These are phyloP conservation scores for Bungarus multicinctus DNA, from an alignment of 2,113 vertebrate species.

Conservation along the genomic window DNA sequence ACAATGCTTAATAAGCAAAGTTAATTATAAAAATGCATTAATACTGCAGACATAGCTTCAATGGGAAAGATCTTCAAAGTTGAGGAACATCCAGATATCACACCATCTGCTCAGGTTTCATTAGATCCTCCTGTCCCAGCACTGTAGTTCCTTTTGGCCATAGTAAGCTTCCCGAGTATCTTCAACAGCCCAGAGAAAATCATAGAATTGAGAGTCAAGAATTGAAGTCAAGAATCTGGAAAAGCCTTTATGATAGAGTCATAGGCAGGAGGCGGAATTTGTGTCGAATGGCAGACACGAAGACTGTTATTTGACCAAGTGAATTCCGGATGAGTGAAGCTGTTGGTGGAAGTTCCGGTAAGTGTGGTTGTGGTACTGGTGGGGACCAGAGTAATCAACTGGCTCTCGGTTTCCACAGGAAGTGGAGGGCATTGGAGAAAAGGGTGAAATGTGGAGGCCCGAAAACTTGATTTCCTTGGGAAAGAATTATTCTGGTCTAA, in stretches of 20 bases:
- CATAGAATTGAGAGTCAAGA: conserved; percentile 13
- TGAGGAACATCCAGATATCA: not conserved
- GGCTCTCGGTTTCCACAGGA: conserved; percentile 84
- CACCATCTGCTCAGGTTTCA: not conserved
- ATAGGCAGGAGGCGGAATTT: conserved; percentile 88
- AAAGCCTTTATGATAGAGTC: conserved; percentile 94
- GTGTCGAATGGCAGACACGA: conserved; percentile 74
- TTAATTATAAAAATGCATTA: conserved; percentile 30
- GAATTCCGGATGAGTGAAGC: conserved; percentile 75
- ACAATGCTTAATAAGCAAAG: conserved; percentile 26
- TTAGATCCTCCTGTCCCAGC: fast-evolving
- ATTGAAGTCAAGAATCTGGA: conserved; percentile 78
- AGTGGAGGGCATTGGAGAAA: conserved; percentile 88
- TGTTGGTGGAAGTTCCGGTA: conserved; percentile 58
- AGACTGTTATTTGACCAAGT: conserved; percentile 86
- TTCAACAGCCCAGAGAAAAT: conserved; percentile 16
- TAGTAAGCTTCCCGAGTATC: not conserved
- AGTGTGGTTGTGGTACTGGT: conserved; percentile 68
- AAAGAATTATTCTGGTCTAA: conserved; percentile 83
- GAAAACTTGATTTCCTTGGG: conserved; percentile 89
- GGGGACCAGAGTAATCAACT: conserved; percentile 79
- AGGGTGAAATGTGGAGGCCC: conserved; percentile 94
- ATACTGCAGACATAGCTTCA: conserved; percentile 14
- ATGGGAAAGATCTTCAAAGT: not conserved
- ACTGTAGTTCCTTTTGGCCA: not conserved